phyloP scores from a whole-genome alignment of 2,113 vertebrate species.

The Acrocephalus kingi region DNA sequence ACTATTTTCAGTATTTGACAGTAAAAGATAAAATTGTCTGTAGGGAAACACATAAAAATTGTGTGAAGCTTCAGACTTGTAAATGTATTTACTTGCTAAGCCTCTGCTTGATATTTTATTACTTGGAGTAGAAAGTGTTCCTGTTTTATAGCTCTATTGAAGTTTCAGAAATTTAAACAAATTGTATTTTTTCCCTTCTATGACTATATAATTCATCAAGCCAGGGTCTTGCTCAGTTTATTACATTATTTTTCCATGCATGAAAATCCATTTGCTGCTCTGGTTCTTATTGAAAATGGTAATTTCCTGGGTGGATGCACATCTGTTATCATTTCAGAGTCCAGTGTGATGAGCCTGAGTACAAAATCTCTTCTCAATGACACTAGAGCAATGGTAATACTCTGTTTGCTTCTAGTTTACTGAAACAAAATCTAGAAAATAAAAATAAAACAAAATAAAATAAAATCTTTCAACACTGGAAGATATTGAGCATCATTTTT shows the following conservation, averaged over 20 bases:
- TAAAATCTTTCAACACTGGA: background rate
- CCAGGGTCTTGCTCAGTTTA: conserved; percentile 28
- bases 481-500: background rate
- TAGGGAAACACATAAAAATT: background rate
- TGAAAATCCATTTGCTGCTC: conserved; percentile 59
- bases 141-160: conserved; percentile 27
- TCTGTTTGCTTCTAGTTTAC: background rate
- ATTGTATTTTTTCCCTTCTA: background rate
- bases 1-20: background rate
- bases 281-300: conserved; percentile 63
- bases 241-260: conserved; percentile 57
- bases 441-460: background rate
- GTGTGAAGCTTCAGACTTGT: background rate
- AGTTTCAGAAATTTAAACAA: conserved; percentile 29
- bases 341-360: conserved; percentile 41
- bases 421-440: background rate
- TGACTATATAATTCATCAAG: conserved; percentile 52
- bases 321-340: conserved; percentile 30
- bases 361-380: background rate
- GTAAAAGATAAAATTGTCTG: background rate
- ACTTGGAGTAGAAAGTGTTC: background rate
- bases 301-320: conserved; percentile 65
- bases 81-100: conserved; percentile 32
- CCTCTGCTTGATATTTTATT: conserved; percentile 30
- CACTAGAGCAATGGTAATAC: background rate